Evolutionary conservation across 2,113 vertebrate species (phyloP).

Genomic region (Zosterops pallidus): DNA sequence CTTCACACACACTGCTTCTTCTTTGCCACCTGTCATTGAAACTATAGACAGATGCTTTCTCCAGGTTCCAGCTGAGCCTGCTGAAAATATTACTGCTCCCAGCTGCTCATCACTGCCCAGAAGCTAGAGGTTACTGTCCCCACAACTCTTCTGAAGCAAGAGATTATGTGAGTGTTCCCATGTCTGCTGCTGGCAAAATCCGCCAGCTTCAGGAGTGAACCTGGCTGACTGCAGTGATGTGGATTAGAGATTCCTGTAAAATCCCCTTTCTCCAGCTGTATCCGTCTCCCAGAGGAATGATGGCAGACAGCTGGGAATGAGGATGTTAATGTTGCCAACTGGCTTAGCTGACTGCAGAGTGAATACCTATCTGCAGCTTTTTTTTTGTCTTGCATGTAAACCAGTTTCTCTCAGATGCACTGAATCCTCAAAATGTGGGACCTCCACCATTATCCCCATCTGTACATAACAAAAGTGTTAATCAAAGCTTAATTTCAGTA

Average conservation of each 20-base stretch:
- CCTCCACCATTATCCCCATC: not conserved
- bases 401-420: not conserved
- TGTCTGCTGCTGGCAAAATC: not conserved
- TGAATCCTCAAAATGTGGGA: not conserved
- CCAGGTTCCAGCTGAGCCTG: constrained; percentile 36
- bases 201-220: not conserved
- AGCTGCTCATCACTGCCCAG: not conserved
- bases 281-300: not conserved
- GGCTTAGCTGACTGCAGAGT: not conserved
- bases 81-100: constrained; percentile 34
- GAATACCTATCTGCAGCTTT: not conserved
- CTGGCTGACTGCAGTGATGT: not conserved
- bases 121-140: constrained; percentile 21
- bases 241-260: not conserved
- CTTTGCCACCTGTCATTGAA: constrained; percentile 33
- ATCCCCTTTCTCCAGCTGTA: constrained; percentile 2
- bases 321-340: not conserved
- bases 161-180: not conserved
- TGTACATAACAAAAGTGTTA: not conserved
- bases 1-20: not conserved
- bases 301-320: not conserved
- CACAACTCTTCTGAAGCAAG: not conserved
- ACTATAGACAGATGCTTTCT: constrained; percentile 25
- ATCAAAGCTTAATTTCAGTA: not conserved
- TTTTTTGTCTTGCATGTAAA: not conserved